phyloP scores from a whole-genome alignment of 2,888 invertebrate genomes.

The Agrilus biguttatus region DNA sequence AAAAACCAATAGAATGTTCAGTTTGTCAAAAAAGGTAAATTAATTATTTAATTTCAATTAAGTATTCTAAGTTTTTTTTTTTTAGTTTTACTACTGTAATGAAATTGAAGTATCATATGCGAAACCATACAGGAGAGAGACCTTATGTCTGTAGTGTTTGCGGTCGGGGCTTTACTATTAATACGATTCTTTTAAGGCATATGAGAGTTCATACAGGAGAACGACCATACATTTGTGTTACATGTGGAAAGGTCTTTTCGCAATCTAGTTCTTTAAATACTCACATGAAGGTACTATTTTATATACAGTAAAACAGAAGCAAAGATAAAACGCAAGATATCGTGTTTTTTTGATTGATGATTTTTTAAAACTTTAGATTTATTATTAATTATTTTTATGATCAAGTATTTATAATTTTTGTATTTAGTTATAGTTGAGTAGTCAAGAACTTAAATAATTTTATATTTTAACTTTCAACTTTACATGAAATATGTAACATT shows the following conservation, averaged over 20 bases:
- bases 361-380: too few relatives aligned
- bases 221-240: too few relatives aligned
- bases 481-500: too few relatives aligned
- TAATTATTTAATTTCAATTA: background rate
- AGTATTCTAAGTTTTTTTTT: constrained; percentile 3
- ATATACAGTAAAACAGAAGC: too few relatives aligned
- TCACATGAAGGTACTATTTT: constrained; percentile 28
- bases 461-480: too few relatives aligned
- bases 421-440: too few relatives aligned
- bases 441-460: too few relatives aligned
- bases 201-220: too few relatives aligned
- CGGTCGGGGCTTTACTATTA: constrained; percentile 32
- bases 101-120: constrained; percentile 33
- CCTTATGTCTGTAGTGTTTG: constrained; percentile 32
- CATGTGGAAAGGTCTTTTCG: constrained; percentile 14
- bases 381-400: too few relatives aligned
- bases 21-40: constrained; percentile 30
- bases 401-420: too few relatives aligned
- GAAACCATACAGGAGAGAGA: constrained; percentile 32
- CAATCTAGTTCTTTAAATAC: constrained; percentile 32
- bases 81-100: constrained; percentile 31
- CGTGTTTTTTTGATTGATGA: too few relatives aligned
- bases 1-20: constrained; percentile 31
- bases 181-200: constrained; percentile 22
- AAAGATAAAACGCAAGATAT: too few relatives aligned